A percentile compares a stretch with the other conserved stretches of the same genome.
These are phyloP conservation scores for Phortica magna DNA, from an alignment of 2,888 invertebrate species.

Conservation along the genomic window DNA sequence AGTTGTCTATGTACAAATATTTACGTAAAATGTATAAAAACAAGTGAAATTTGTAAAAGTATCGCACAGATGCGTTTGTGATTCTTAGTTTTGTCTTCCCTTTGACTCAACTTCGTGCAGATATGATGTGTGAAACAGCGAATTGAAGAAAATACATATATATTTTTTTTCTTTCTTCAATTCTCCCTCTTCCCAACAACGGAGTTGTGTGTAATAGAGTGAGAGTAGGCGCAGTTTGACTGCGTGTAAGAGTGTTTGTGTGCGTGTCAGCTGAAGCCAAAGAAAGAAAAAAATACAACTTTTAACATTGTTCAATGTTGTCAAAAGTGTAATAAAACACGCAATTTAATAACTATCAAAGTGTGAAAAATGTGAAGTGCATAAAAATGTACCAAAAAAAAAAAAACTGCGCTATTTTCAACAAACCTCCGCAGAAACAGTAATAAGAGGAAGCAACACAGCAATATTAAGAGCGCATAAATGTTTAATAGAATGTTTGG, in stretches of 20 bases:
- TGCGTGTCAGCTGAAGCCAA: conserved; percentile 12
- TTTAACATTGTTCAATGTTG: conserved; percentile 20
- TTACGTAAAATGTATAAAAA: conserved; percentile 8
- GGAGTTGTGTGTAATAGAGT: conserved; percentile 13
- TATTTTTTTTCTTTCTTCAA: conserved; percentile 1
- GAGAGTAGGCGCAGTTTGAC: conserved; percentile 13
- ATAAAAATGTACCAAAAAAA: neutral
- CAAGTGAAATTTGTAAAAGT: conserved; percentile 37
- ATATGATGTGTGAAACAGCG: conserved; percentile 5
- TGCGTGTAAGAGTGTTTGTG: neutral
- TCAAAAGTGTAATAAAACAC: conserved; percentile 26
- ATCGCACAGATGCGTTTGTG: conserved; percentile 41
- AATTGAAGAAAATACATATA: conserved; percentile 13
- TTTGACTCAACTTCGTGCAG: conserved; percentile 17
- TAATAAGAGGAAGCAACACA: conserved; percentile 45
- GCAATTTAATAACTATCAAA: conserved; percentile 4
- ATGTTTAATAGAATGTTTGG: neutral
- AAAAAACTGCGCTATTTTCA: conserved; percentile 47
- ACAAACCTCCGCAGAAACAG: conserved; percentile 50
- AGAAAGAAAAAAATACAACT: conserved; percentile 13
- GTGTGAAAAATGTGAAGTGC: conserved; percentile 11
- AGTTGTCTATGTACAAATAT: neutral
- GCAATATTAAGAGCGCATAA: conserved; percentile 25
- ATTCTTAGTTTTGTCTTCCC: conserved; percentile 7
- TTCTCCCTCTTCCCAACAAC: neutral